Base-by-base conservation (phyloP, 2,797 vertebrate species). In the Iguana delicatissima region DNA sequence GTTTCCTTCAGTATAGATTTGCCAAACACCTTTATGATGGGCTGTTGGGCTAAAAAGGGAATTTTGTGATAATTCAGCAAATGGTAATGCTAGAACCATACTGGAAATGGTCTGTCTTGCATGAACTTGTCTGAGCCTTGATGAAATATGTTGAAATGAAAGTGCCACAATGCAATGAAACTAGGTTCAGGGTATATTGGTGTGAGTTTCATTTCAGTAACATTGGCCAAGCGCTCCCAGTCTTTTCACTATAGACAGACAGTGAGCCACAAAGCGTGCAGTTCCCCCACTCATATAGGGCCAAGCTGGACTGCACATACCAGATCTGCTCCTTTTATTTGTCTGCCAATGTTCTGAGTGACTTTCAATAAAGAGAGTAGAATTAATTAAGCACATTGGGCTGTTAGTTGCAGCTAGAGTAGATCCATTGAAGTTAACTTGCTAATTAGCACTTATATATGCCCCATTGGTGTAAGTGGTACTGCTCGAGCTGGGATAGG, bases 21-120 rank as follows among this genome's bases (percentile, higher is more conserved):
- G 62, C 35, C 67, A 57, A 73, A 82, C 20, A 32, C 16, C 46
- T 29, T 84, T 84, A 38, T 84, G 69, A 89, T 89, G 80, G 73
- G 8, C 52, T 55, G 59, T 74, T 55, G 50, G 35, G 26, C 67
- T 46, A 46, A 89, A 46, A 89, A 89, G 20, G 5, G 57, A 59
- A 46, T 59, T 89, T 74, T 84, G 73, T 76, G 86, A 52, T 88
- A 32, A 46, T 64, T 89, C 72, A 89, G 88, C 72, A 62, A 59
- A 76, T 35, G 13, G 42, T 35, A 50, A 22, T 57, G 3, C 35
- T 57, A 57, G 22, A 77, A 32, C 59, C 52, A 74, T 74, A 57
- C 9, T 2, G 46, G 18, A 46, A 89, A 76, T 46, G 9, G 32
- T 74, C 57, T 76, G 32, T 29, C 55, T 84, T 76, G 88, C 38